Evolutionary conservation across 1,140 invertebrate species (phyloP), one percentile per base, ranked within the genome.

Genomic region (Drosophila burlai): DNA sequence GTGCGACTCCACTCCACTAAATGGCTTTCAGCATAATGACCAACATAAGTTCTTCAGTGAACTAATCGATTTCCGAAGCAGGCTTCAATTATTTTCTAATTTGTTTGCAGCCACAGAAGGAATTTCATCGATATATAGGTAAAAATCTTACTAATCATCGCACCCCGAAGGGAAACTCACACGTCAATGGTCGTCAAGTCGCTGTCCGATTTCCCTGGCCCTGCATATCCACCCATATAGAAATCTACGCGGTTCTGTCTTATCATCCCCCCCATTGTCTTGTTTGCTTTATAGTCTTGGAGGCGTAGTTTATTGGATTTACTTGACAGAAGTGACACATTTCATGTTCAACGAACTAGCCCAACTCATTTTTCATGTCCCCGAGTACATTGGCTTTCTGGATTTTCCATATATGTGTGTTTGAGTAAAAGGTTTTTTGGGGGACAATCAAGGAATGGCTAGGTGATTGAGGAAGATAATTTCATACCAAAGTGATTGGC

Each of bases 31-130:
- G 68, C 64, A 81, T 80, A 83, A 81, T 74, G 47, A 71, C 49
- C 67, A 61, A 38, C 71, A 74, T 74, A 74, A 52, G 57, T 59
- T 59, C 38, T 43, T 71, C 54, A 9, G 36, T 3, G 26, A 18
- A 18, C 36, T 76, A 80, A 80, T 83, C 76, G 76, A 79, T 63
- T 79, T 54, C 59, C 38, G 46, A 16, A 38, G 11, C 40, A 26
- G 57, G 40, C 45, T 45, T 66, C 62, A 89, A 89, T 89, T 89
- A 89, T 89, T 80, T 90, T 89, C 85, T 71, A 89, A 89, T 89
- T 89, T 89, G 67, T 81, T 66, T 78, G 45, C 57, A 50, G 61
- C 45, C 50, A 50, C 49, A 46, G 67, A 72, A 64, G 15, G 16
- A 26, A 79, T 58, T 77, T 57, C 46, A 47, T 79, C 67, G 73